Conservation (phyloP, 2,113 vertebrate species). For the Mustelus asterias region DNA sequence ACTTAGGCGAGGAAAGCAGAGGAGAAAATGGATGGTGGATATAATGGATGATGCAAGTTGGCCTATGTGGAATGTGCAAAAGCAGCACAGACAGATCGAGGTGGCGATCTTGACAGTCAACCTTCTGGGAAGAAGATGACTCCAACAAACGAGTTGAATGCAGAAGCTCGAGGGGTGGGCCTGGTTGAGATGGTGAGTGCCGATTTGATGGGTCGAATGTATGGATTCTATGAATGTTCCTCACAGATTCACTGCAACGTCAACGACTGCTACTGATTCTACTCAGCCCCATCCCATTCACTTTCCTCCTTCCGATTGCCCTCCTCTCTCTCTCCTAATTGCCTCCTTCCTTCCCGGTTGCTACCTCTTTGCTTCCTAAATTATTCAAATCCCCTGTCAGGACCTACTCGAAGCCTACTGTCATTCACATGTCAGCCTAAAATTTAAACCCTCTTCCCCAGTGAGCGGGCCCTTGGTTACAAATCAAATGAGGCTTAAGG, state of each 20-base stretch:
- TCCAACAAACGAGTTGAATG: too few relatives aligned
- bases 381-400: neutral
- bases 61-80: too few relatives aligned
- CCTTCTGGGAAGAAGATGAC: too few relatives aligned
- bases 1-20: too few relatives aligned
- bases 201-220: too few relatives aligned
- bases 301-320: neutral
- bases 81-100: too few relatives aligned
- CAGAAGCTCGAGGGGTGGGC: too few relatives aligned
- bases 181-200: too few relatives aligned
- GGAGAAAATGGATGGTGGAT: too few relatives aligned
- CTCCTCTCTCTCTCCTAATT: neutral
- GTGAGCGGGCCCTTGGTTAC: neutral
- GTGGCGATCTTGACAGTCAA: too few relatives aligned
- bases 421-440: neutral
- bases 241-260: neutral
- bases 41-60: too few relatives aligned
- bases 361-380: neutral
- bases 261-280: neutral
- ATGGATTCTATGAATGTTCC: neutral
- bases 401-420: neutral
- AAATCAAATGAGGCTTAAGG: neutral
- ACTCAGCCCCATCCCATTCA: neutral
- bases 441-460: neutral
- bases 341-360: neutral